These are phyloP conservation scores for Amorpha juglandis DNA, from an alignment of 2,888 invertebrate genomes.

Conservation along the genomic window DNA sequence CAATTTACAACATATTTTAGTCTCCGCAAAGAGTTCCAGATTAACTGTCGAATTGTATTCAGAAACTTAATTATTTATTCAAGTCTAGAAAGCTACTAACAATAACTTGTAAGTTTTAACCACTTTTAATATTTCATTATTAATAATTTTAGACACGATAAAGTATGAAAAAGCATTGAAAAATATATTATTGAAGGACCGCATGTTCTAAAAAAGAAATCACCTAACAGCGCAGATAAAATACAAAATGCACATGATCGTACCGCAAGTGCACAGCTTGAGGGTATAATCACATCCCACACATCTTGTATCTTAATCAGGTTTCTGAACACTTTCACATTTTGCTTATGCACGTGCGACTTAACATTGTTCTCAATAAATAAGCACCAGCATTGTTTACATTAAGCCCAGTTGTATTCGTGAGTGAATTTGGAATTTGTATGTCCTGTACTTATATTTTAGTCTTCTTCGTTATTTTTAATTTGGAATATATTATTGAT, in stretches of 20 bases:
- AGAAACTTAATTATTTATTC: no score
- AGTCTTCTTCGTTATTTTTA: not conserved
- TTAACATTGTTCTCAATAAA: constrained; percentile 17
- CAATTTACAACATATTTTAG: no score
- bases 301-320: constrained; percentile 23
- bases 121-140: no score
- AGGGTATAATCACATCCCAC: constrained; percentile 16
- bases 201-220: not conserved
- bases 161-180: no score
- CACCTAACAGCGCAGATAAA: not conserved
- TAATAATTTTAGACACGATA: no score
- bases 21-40: no score
- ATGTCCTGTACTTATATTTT: not conserved
- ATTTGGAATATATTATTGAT: no score
- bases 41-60: no score
- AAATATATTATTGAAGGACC: not conserved
- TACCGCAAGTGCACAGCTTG: constrained; percentile 17
- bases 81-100: no score
- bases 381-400: constrained; percentile 5
- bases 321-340: constrained; percentile 27
- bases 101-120: no score
- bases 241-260: constrained; percentile 12
- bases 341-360: constrained; percentile 14
- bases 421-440: not conserved
- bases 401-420: constrained; percentile 12